phyloP scores from a whole-genome alignment of 1,140 invertebrate species.

The Caenorhabditis tropicalis region DNA sequence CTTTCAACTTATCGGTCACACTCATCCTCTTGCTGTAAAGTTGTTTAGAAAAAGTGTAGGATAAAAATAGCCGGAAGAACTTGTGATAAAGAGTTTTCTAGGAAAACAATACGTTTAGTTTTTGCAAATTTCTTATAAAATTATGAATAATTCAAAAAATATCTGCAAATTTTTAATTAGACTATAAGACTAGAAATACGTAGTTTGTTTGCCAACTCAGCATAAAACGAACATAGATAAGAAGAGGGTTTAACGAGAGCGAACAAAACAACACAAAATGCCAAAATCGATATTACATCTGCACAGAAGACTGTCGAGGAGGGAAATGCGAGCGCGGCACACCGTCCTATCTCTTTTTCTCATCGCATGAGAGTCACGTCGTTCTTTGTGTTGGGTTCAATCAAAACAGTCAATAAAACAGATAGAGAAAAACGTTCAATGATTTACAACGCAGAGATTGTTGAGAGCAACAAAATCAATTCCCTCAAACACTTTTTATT shows the following conservation, averaged over 20 bases:
- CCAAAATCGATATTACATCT: not conserved
- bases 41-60: too few relatives aligned
- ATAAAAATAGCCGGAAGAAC: not conserved
- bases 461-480: not conserved
- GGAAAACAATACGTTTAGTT: not conserved
- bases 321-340: not conserved
- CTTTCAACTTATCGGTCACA: conserved; percentile 67
- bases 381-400: not conserved
- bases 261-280: not conserved
- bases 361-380: not conserved
- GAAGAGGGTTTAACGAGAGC: not conserved
- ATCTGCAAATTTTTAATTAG: too few relatives aligned
- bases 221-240: too few relatives aligned
- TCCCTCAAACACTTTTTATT: too few relatives aligned
- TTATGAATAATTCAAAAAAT: too few relatives aligned
- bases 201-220: too few relatives aligned
- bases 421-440: conserved; percentile 28
- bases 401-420: conserved; percentile 12
- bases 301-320: not conserved
- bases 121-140: too few relatives aligned
- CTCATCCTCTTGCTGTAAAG: conserved; percentile 11
- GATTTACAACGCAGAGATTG: not conserved
- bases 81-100: not conserved
- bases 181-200: too few relatives aligned
- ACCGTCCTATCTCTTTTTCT: conserved; percentile 1